Base-by-base conservation (phyloP, 2,797 vertebrate species). In the Karalla daura region DNA sequence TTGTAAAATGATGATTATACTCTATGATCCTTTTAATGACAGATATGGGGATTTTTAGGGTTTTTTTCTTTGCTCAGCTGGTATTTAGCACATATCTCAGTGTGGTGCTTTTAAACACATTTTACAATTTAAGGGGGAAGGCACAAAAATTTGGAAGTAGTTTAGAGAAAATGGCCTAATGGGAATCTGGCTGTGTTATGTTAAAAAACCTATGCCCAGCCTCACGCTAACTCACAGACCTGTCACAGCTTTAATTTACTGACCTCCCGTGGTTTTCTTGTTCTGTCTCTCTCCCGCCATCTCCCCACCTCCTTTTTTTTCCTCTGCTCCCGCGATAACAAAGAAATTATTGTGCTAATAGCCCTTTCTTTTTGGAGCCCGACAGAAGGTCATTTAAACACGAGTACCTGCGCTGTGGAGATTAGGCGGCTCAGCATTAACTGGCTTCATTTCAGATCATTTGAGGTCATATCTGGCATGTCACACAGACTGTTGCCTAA, bases 1-100 rank as follows among this genome's bases (percentile, higher is more conserved):
- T 88, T 82, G 83, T 90, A 87, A 86, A 86, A 81, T 1, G 64
- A 86, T 87, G 84, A 91, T 90, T 86, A 91, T 84, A 84, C 78
- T 86, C 65, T 75, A 59, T 81, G 79, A 89, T 87, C 80, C 76
- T 59, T 89, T 83, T 88, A 88, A 90, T 88, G 86, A 85, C 84
- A 86, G 80, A 87, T 87, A 83, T 51, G 81, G 84, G 85, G 83
- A 77, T 80, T 84, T 83, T 81, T 37, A 14, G 7, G 7, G 39
- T 27, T 56, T 63, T 58, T 63, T 70, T 82, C 80, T 70, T 74
- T 68, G 37, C 86, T 80, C 74, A 67, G 85, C 78, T 63, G 72
- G 75, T 86, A 86, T 89, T 88, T 87, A 86, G 80, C 77, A 83
- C 86, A 85, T 86, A 81, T 90, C 83, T 85, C 87, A 87, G 83